Evolutionary conservation across 2,113 vertebrate species (phyloP).

Genomic region (Asarcornis scutulata): DNA sequence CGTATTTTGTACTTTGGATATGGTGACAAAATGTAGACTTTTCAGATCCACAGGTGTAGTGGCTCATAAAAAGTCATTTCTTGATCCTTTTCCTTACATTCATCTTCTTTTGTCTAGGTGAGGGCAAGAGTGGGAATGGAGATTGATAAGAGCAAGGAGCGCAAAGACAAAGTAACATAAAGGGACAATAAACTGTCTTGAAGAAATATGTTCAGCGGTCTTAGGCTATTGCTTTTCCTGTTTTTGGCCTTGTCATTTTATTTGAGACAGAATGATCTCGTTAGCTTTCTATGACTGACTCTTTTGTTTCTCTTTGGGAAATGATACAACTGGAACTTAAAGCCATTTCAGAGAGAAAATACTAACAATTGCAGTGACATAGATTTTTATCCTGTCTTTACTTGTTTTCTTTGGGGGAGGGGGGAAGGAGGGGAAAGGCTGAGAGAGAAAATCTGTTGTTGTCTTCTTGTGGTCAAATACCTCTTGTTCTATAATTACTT

Average conservation of each 20-base stretch:
- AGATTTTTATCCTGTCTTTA: not conserved
- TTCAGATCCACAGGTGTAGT: not conserved
- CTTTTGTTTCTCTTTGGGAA: not conserved
- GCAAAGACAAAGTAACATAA: not conserved
- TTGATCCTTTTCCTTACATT: not conserved
- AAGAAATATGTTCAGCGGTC: not conserved
- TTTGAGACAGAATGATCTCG: not conserved
- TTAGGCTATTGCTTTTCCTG: not conserved
- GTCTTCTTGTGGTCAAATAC: not conserved
- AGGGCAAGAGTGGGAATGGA: not conserved
- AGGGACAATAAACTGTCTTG: not conserved
- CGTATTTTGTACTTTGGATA: not conserved
- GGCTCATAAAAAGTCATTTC: not conserved
- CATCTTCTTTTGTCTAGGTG: not conserved
- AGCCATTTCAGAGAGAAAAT: not conserved
- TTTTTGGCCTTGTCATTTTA: not conserved
- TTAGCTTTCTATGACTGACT: not conserved
- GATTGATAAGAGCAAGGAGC: not conserved
- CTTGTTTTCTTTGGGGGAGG: not conserved
- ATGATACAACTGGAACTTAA: not conserved
- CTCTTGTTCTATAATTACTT: not conserved
- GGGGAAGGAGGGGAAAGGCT: too few species aligned
- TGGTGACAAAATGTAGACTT: not conserved
- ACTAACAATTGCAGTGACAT: not conserved
- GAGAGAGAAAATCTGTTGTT: not conserved